phyloP scores from a whole-genome alignment of 2,113 vertebrate genomes.

The Entelurus aequoreus region DNA sequence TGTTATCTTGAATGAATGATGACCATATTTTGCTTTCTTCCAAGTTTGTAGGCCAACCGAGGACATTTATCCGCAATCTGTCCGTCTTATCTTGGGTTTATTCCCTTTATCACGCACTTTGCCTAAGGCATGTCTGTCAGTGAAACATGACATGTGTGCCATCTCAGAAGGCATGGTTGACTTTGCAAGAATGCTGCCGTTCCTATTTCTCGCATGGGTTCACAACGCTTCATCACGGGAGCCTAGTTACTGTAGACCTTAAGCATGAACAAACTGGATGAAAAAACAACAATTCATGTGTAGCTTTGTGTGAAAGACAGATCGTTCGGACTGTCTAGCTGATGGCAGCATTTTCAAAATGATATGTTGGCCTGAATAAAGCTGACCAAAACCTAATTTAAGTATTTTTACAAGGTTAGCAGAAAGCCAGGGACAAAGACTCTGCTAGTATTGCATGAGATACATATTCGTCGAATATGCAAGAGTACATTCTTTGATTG shows the following conservation, averaged over 20 bases:
- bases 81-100: conserved; percentile 4
- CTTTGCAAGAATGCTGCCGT: conserved; percentile 31
- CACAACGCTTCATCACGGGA: conserved; percentile 9
- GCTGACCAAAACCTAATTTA: no score
- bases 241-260: conserved; percentile 14
- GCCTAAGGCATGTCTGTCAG: conserved; percentile 32
- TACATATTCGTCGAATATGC: no score
- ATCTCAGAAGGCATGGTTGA: conserved; percentile 50
- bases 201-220: conserved; percentile 49
- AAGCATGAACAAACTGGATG: conserved; percentile 1
- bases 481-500: no score
- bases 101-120: conserved; percentile 22
- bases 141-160: conserved; percentile 48
- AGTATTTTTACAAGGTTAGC: no score
- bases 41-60: background rate
- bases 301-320: no score
- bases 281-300: no score
- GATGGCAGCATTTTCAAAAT: no score
- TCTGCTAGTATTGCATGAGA: no score
- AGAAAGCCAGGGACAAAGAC: no score
- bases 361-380: no score
- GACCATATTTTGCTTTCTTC: background rate
- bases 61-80: conserved; percentile 4
- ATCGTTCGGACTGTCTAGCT: no score
- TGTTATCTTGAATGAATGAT: no score